phyloP scores from a whole-genome alignment of 2,797 vertebrate species.

The Okamejei kenojei region DNA sequence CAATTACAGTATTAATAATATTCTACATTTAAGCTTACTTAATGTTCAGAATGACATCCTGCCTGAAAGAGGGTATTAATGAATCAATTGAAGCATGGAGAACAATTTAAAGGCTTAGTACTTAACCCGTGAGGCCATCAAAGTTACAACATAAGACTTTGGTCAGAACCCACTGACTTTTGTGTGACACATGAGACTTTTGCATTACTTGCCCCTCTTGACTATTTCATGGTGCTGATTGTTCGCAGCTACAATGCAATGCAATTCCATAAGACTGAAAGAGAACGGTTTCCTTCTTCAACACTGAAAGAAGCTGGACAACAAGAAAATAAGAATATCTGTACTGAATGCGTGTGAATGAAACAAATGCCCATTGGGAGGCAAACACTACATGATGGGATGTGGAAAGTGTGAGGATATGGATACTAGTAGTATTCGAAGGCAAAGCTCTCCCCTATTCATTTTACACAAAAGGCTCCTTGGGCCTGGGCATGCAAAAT shows the following conservation, averaged over 20 bases:
- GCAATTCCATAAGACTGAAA: not conserved
- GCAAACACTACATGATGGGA: not conserved
- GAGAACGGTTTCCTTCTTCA: not conserved
- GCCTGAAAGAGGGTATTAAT: constrained; percentile 27
- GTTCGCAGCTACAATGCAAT: not conserved
- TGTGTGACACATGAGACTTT: not conserved
- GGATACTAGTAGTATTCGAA: not conserved
- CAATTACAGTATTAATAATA: constrained; percentile 35
- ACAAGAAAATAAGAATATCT: not conserved
- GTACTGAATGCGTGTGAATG: not conserved
- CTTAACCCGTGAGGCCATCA: not conserved
- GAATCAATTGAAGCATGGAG: constrained; percentile 26
- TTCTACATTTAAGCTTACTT: constrained; percentile 26
- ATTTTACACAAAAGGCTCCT: not conserved
- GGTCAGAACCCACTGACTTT: constrained; percentile 23
- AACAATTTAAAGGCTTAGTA: constrained; percentile 18
- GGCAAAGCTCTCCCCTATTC: not conserved
- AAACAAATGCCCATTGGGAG: not conserved
- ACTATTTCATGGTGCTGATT: not conserved
- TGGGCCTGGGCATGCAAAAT: not conserved
- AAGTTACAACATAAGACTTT: not conserved
- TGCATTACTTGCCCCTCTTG: not conserved
- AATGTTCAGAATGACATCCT: constrained; percentile 33
- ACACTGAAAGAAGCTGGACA: not conserved
- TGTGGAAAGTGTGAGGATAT: not conserved